Percentiles rank a stretch among this genome's conserved stretches.
These are phyloP conservation scores for Pachymerium ferrugineum DNA, from an alignment of 2,888 invertebrate species.

Conservation along the genomic window DNA sequence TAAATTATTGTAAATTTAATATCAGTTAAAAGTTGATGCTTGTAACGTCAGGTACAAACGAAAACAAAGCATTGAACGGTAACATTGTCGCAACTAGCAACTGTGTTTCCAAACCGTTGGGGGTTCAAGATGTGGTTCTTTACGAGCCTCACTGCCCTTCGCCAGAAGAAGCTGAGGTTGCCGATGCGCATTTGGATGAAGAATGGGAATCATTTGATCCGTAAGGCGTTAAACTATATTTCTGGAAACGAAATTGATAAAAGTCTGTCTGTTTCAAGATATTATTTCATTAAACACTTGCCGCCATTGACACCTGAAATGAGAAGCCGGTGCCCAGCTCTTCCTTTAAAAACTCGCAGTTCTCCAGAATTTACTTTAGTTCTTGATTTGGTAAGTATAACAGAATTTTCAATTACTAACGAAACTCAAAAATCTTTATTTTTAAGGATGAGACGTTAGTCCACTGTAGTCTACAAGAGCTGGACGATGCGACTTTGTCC, in stretches of 20 bases:
- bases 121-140: not conserved
- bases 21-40: not conserved
- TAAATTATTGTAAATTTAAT: not conserved
- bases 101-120: not conserved
- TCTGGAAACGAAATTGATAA: not conserved
- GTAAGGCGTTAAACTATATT: slow-evolving; percentile 40
- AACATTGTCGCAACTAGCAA: not conserved
- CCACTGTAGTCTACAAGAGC: slow-evolving; percentile 85
- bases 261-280: slow-evolving; percentile 46
- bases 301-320: slow-evolving; percentile 73
- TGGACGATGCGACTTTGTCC: slow-evolving; percentile 86
- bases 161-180: slow-evolving; percentile 42
- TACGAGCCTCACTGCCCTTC: slow-evolving; percentile 38
- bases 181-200: slow-evolving; percentile 50
- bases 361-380: slow-evolving; percentile 77
- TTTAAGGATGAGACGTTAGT: slow-evolving; percentile 88
- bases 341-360: slow-evolving; percentile 84
- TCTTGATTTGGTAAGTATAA: slow-evolving; percentile 66
- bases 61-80: not conserved
- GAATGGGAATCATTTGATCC: slow-evolving; percentile 81
- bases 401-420: not conserved
- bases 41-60: not conserved
- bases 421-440: slow-evolving; percentile 34
- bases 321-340: slow-evolving; percentile 68
- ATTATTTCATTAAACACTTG: slow-evolving; percentile 84